A percentile compares a stretch with the other conserved stretches of the same genome.
Evolutionary conservation across 1,140 invertebrate species (phyloP).

Genomic region (Ectropis grisescens): DNA sequence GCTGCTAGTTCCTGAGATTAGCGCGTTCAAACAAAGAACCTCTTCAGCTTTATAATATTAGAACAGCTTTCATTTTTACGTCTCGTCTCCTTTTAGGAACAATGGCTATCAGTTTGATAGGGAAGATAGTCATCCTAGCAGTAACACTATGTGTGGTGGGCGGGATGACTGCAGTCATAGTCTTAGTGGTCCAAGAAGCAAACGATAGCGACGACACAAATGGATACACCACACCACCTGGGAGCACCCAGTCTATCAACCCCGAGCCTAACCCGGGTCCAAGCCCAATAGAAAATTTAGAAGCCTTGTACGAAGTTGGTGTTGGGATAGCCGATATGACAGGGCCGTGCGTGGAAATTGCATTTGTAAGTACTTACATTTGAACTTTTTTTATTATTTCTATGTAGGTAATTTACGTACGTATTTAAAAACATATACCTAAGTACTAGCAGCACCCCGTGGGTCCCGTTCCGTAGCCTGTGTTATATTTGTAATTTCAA

Average conservation of each 20-base stretch:
- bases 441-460: too few relatives aligned
- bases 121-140: constrained; percentile 24
- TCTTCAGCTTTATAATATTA: too few relatives aligned
- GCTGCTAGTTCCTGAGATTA: neutral
- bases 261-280: constrained; percentile 1
- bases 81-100: too few relatives aligned
- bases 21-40: too few relatives aligned
- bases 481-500: too few relatives aligned
- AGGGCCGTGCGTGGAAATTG: constrained; percentile 90
- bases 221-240: neutral
- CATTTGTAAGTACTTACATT: constrained; percentile 88
- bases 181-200: constrained; percentile 23
- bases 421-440: too few relatives aligned
- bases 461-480: too few relatives aligned
- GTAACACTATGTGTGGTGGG: constrained; percentile 25
- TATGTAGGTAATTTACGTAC: too few relatives aligned
- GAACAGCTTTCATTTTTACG: too few relatives aligned
- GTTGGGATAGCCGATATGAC: constrained; percentile 89
- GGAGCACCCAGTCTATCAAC: too few relatives aligned
- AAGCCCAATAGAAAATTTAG: constrained; percentile 4
- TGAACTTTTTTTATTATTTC: neutral
- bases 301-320: constrained; percentile 70
- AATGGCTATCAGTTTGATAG: constrained; percentile 30
- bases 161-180: constrained; percentile 31
- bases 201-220: constrained; percentile 7